Base-by-base conservation (phyloP, 2,113 vertebrate species). In the Lota lota region DNA sequence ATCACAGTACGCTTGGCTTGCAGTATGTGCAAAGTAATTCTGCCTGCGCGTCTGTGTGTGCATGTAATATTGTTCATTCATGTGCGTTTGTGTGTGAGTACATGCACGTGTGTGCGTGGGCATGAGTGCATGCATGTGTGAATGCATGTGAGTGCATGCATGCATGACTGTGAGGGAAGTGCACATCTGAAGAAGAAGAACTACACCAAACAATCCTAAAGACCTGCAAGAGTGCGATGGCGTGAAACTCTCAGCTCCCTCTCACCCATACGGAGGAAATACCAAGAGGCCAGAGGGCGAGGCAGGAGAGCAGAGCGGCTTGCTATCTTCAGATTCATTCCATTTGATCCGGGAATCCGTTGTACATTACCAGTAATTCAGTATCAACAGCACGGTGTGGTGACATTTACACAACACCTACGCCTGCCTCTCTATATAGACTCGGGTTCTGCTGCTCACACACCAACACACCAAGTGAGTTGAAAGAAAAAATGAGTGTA, bases 241-340 rank as follows among this genome's bases (percentile, higher is more conserved):
- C 22, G 51, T 63, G 33, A 36, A 36, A 61, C 22, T 15, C 28
- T 68, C 24, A 2, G 40, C 2, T 47, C 40, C 12, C 36, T 40
- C 6, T 40, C 1, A 11, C 40, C 12, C 68, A 10, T 54, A 58
- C 20, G n/a, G 58, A 18, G 20, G 24, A 76, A 79, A 86, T 70
- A 69, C 53, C 72, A 80, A 59, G n/a, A 69, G 68, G 80, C 79
- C 73, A 80, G 54, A 75, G 74, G 82, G 17, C 69, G 67, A 73
- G 66, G 73, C 61, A 53, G 17, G 65, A 66, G 50, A 58, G 53
- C 72, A 77, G 68, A 70, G 16, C 64, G 51, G 33, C 69, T 75
- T 68, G 47, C 54, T 62, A 15, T 77, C 61, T 68, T 65, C 63
- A 53, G 73, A 78, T 72, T 76, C 69, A 69, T 40, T 70, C 67